A percentile compares a stretch with the other conserved stretches of the same genome.
These are phyloP conservation scores for Slavum lentiscoides DNA, from an alignment of 2,888 invertebrate species.

Conservation along the genomic window DNA sequence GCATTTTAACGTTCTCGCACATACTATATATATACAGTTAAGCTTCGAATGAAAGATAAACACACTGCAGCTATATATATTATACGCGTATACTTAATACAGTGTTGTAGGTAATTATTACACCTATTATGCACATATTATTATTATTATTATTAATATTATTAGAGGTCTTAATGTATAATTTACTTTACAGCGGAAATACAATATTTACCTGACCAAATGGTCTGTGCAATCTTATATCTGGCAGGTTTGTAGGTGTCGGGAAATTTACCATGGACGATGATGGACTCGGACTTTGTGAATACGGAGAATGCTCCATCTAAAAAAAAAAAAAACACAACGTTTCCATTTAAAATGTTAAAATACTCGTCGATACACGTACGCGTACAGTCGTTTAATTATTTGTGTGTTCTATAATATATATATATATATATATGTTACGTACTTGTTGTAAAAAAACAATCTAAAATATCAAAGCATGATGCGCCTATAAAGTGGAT, in stretches of 20 bases:
- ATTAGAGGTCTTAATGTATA: background rate
- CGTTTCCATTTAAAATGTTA: too few relatives aligned
- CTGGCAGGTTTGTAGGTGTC: constrained; percentile 74
- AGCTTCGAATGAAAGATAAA: constrained; percentile 35
- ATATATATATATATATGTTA: too few relatives aligned
- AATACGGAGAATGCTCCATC: constrained; percentile 78
- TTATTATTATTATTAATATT: too few relatives aligned
- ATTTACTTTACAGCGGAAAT: background rate
- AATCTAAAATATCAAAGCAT: too few relatives aligned
- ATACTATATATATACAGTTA: background rate
- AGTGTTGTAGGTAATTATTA: constrained; percentile 18
- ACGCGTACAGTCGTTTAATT: too few relatives aligned
- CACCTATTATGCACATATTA: background rate
- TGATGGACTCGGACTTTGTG: constrained; percentile 73
- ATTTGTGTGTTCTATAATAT: too few relatives aligned
- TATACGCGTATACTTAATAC: background rate
- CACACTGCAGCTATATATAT: background rate
- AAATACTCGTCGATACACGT: too few relatives aligned
- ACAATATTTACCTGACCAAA: constrained; percentile 62
- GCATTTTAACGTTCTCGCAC: background rate
- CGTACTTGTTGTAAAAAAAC: too few relatives aligned
- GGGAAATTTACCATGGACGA: constrained; percentile 76
- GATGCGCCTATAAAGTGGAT: too few relatives aligned
- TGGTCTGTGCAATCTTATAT: constrained; percentile 76
- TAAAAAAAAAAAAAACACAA: constrained; percentile 58